Percentiles rank a stretch among this genome's conserved stretches.
Conservation (phyloP, 2,888 invertebrate species). For the Hesperia comma region DNA sequence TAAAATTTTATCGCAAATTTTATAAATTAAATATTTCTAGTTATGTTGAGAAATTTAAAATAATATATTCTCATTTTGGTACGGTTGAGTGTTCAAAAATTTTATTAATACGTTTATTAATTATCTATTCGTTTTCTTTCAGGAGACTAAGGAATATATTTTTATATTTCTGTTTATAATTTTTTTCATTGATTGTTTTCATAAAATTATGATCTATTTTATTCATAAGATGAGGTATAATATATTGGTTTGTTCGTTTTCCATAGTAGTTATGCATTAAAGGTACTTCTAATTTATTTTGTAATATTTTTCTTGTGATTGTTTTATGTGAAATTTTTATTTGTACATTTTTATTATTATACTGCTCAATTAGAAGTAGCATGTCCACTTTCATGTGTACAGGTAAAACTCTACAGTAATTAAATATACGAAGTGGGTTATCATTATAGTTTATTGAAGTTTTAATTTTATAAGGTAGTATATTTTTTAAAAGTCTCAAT, state of each 20-base stretch:
- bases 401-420: constrained; percentile 15
- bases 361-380: constrained; percentile 11
- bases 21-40: too few species aligned
- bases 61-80: too few species aligned
- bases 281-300: background rate
- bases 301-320: constrained; percentile 9
- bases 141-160: background rate
- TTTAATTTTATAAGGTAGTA: constrained; percentile 9
- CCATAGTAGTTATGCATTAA: background rate
- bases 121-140: too few species aligned
- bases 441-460: background rate
- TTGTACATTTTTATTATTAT: constrained; percentile 7
- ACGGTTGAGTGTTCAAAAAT: too few species aligned
- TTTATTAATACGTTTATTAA: too few species aligned
- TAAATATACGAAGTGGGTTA: background rate
- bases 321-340: constrained; percentile 2
- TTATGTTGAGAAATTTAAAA: too few species aligned
- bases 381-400: constrained; percentile 13
- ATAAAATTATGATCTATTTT: background rate
- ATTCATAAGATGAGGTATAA: constrained; percentile 11
- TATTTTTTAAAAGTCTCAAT: constrained; percentile 23
- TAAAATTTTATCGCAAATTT: too few species aligned
- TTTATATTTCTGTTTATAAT: background rate
- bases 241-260: constrained; percentile 1
- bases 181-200: background rate